Conservation (phyloP, 2,888 invertebrate species). For the Didymodactylos carnosus region DNA sequence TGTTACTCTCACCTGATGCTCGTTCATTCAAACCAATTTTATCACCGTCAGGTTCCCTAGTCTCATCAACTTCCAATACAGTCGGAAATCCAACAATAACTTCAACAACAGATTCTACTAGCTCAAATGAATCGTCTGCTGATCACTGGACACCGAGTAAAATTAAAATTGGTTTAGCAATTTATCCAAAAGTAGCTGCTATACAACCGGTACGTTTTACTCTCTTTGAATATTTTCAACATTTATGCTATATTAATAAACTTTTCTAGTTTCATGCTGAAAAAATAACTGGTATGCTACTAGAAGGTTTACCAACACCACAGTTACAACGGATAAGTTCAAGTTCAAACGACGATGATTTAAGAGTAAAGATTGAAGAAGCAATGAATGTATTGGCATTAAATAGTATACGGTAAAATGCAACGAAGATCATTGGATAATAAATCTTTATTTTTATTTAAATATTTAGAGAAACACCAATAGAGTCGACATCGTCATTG, state of each 20-base stretch:
- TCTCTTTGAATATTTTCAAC: too few relatives aligned
- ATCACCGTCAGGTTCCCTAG: background rate
- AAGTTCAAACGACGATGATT: constrained; percentile 73
- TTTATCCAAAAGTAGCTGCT: background rate
- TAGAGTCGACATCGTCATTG: too few relatives aligned
- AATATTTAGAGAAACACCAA: too few relatives aligned
- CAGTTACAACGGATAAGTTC: constrained; percentile 69
- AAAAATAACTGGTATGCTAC: constrained; percentile 58
- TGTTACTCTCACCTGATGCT: too few relatives aligned
- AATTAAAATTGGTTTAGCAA: background rate
- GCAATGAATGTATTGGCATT: constrained; percentile 46
- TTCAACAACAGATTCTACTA: background rate
- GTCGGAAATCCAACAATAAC: background rate
- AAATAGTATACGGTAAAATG: background rate
- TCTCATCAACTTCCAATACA: too few relatives aligned
- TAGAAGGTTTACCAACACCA: constrained; percentile 65
- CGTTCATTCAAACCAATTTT: background rate
- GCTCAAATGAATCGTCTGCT: background rate
- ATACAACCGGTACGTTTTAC: too few relatives aligned
- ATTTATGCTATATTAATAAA: too few relatives aligned
- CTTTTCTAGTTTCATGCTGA: constrained; percentile 35
- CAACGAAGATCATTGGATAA: too few relatives aligned
- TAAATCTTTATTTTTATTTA: too few relatives aligned
- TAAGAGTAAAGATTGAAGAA: constrained; percentile 74
- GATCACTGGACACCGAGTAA: background rate